These are phyloP conservation scores for Leptoteleia sp. DNA, from an alignment of 1,140 invertebrate species.

Conservation along the genomic window DNA sequence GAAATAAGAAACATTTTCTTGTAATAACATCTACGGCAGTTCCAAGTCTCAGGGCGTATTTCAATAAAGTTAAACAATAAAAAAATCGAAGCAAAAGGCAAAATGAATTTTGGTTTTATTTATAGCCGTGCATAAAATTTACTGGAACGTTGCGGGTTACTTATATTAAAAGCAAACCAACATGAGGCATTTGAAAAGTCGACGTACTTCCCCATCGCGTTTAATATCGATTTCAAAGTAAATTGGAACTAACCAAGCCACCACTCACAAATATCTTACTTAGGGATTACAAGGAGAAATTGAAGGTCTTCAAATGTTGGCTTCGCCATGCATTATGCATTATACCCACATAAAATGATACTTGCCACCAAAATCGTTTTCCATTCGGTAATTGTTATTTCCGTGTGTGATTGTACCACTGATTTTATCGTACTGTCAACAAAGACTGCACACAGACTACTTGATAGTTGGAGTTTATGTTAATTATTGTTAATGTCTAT, in stretches of 20 bases:
- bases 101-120: too few species aligned
- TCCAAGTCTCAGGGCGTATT: too few species aligned
- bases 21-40: too few species aligned
- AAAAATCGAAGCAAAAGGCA: neutral
- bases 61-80: too few species aligned
- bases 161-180: constrained; percentile 40
- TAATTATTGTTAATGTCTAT: too few species aligned
- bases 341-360: constrained; percentile 32
- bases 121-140: constrained; percentile 33
- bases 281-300: constrained; percentile 47
- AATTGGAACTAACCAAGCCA: constrained; percentile 40
- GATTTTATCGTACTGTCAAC: constrained; percentile 1
- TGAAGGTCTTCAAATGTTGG: constrained; percentile 65
- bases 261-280: constrained; percentile 50
- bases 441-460: too few species aligned
- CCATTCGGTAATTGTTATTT: constrained; percentile 37
- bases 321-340: constrained; percentile 51
- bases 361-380: constrained; percentile 20
- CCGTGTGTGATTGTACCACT: neutral
- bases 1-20: too few species aligned
- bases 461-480: too few species aligned
- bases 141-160: constrained; percentile 18
- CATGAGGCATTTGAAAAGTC: constrained; percentile 41
- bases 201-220: constrained; percentile 19
- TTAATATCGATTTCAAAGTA: constrained; percentile 56